These are phyloP conservation scores for Panagrolaimus sp. DNA, from an alignment of 1,140 invertebrate species.

Conservation along the genomic window DNA sequence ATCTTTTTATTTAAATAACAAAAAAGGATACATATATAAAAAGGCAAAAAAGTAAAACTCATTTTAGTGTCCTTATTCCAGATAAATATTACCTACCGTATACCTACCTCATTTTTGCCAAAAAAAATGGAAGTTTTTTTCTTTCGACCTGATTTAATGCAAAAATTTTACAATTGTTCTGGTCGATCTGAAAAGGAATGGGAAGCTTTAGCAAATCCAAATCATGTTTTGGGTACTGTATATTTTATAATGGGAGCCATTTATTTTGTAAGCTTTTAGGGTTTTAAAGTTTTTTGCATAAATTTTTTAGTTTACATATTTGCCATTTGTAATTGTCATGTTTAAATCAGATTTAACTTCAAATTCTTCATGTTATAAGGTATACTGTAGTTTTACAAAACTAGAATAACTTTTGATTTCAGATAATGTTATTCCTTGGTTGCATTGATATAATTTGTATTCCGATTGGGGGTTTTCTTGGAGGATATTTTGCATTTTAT, in stretches of 20 bases:
- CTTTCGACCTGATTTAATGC: not conserved
- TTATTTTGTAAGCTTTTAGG: not conserved
- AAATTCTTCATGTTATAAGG: not conserved
- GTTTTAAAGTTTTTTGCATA: not conserved
- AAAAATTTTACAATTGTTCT: conserved; percentile 10
- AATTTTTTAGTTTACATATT: not conserved
- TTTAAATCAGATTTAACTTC: not conserved
- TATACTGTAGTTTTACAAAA: too few species aligned
- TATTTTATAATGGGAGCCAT: not conserved
- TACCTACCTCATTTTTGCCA: too few species aligned
- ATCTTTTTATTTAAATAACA: too few species aligned
- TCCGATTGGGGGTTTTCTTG: conserved; percentile 13
- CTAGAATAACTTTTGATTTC: too few species aligned
- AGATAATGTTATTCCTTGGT: conserved; percentile 29
- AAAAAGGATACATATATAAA: too few species aligned
- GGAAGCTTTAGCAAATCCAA: not conserved
- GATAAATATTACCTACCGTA: too few species aligned
- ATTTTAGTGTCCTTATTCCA: too few species aligned
- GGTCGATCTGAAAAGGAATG: not conserved
- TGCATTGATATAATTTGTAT: conserved; percentile 25
- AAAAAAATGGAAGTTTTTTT: not conserved
- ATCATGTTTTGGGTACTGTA: not conserved
- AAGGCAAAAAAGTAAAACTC: too few species aligned
- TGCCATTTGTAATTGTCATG: not conserved
- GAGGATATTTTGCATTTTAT: not conserved